phyloP scores from a whole-genome alignment of 2,797 vertebrate genomes.

The Brachymystax lenok region DNA sequence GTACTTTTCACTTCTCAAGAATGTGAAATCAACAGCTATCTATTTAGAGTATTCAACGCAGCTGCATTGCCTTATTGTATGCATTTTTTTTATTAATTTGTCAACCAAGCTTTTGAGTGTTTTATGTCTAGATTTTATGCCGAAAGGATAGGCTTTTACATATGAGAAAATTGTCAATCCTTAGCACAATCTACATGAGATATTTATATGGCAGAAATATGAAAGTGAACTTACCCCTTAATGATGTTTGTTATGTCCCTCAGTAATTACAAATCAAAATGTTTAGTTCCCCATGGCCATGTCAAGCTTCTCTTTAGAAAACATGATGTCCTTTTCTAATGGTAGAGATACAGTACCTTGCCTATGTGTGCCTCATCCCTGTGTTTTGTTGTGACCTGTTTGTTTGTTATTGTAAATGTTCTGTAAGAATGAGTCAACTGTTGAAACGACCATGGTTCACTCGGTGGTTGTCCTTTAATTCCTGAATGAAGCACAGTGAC shows the following conservation, averaged over 20 bases:
- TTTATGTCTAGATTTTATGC: constrained; percentile 43
- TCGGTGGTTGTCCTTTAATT: neutral
- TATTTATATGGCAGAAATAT: too few species aligned
- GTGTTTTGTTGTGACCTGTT: too few species aligned
- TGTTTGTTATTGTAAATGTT: too few species aligned
- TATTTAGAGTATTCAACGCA: constrained; percentile 32
- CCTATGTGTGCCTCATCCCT: too few species aligned
- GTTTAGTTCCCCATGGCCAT: too few species aligned
- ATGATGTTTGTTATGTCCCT: too few species aligned
- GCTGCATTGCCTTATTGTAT: constrained; percentile 55
- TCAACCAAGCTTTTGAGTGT: constrained; percentile 21
- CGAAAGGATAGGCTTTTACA: constrained; percentile 24
- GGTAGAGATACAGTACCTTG: too few species aligned
- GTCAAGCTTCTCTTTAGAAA: too few species aligned
- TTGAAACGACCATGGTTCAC: neutral
- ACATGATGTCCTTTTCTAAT: too few species aligned
- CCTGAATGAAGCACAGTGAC: neutral
- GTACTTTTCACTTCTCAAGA: constrained; percentile 27
- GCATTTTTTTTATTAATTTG: constrained; percentile 27
- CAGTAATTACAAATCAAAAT: too few species aligned
- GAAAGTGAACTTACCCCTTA: too few species aligned
- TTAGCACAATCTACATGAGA: neutral
- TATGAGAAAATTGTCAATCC: neutral
- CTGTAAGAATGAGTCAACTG: too few species aligned
- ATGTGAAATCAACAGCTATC: constrained; percentile 24